Evolutionary conservation across 2,888 invertebrate species (phyloP).

Genomic region (Bellardia bayeri): DNA sequence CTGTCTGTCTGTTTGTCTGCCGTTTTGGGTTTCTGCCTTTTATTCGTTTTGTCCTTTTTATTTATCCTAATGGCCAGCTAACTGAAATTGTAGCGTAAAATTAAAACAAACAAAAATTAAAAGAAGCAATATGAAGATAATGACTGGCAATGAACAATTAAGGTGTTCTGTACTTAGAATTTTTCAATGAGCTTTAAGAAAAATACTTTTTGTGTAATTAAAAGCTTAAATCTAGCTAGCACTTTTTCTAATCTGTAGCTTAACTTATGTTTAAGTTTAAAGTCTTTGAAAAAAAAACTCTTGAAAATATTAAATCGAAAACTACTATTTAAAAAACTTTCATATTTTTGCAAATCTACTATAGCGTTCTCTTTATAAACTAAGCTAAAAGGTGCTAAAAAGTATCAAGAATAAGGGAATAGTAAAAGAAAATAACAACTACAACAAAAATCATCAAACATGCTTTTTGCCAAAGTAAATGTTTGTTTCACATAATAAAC

Average conservation of each 20-base stretch:
- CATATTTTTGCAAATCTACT: background rate
- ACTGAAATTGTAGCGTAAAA: constrained; percentile 37
- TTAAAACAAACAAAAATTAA: background rate
- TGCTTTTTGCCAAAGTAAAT: constrained; percentile 53
- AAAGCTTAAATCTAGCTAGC: no score
- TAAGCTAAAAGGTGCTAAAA: constrained; percentile 5
- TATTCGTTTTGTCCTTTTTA: constrained; percentile 21
- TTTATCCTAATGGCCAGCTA: constrained; percentile 34
- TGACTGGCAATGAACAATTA: background rate
- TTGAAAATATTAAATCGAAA: no score
- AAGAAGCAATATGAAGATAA: background rate
- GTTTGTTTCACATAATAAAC: constrained; percentile 48
- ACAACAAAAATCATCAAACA: constrained; percentile 41
- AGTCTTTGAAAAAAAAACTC: no score
- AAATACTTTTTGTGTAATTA: background rate
- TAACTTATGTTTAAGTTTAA: no score
- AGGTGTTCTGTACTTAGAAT: background rate
- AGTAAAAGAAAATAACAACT: background rate
- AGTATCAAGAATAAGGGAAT: background rate
- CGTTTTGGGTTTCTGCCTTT: constrained; percentile 7
- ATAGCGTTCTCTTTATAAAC: background rate
- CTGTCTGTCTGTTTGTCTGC: background rate
- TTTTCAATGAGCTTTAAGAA: background rate
- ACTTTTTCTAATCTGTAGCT: no score
- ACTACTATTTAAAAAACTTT: no score